These are phyloP conservation scores for Nestor notabilis DNA, from an alignment of 2,113 vertebrate species.

Conservation along the genomic window DNA sequence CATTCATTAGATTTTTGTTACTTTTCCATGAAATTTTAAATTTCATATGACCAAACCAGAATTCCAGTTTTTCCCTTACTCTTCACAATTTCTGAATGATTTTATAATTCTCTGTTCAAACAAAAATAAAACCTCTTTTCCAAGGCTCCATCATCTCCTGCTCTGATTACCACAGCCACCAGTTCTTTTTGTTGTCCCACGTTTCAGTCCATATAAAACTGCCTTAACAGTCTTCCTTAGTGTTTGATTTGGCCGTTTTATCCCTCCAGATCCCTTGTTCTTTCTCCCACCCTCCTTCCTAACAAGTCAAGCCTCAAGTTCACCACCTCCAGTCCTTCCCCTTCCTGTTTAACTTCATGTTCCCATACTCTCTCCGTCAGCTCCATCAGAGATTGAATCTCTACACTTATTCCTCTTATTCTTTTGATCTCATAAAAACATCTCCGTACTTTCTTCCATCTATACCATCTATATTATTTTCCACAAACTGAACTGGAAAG, in stretches of 20 bases:
- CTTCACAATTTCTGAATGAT: neutral
- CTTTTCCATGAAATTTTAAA: neutral
- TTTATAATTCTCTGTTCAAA: neutral
- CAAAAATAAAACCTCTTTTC: neutral
- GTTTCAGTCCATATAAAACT: neutral
- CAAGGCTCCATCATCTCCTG: neutral
- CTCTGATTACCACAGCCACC: neutral
- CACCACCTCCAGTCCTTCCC: neutral
- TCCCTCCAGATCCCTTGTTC: neutral
- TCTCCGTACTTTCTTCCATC: neutral
- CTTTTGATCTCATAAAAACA: neutral
- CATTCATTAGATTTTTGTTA: neutral
- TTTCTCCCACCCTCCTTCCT: neutral
- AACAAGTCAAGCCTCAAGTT: neutral
- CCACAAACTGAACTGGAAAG: neutral
- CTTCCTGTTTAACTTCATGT: neutral
- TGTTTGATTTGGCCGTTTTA: neutral
- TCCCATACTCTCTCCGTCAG: neutral
- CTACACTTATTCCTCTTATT: neutral
- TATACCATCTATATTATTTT: neutral
- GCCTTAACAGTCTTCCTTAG: neutral
- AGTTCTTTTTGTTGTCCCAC: neutral
- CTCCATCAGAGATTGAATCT: neutral
- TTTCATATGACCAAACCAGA: neutral
- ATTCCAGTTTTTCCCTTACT: neutral